phyloP scores from a whole-genome alignment of 2,888 invertebrate genomes.

The Tuta absoluta region DNA sequence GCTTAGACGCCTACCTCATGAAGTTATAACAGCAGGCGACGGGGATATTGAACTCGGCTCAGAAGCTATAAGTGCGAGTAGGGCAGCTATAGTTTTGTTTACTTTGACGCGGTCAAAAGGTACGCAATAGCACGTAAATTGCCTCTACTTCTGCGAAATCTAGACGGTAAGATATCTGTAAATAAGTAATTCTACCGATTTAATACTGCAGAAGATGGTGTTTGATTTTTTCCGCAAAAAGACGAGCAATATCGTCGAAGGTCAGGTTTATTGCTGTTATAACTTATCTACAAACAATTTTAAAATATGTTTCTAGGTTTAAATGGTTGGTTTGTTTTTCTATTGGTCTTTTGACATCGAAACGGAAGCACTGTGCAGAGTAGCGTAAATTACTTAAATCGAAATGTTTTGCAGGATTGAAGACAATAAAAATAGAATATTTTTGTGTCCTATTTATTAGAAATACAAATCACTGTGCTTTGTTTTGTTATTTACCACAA shows the following conservation, averaged over 20 bases:
- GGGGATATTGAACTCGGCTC: conserved; percentile 35
- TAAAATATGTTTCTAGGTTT: neutral
- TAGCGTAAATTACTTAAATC: neutral
- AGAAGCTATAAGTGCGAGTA: conserved; percentile 43
- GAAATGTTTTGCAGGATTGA: neutral
- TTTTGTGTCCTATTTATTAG: neutral
- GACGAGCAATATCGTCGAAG: conserved; percentile 12
- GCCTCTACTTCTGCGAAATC: conserved; percentile 21
- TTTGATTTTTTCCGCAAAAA: conserved; percentile 21
- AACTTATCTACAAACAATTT: neutral
- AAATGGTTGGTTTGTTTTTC: neutral
- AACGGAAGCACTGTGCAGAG: neutral
- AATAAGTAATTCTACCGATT: conserved; percentile 29
- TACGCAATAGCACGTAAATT: conserved; percentile 19
- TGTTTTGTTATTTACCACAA: neutral
- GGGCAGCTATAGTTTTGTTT: conserved; percentile 43
- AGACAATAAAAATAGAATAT: neutral
- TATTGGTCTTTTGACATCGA: neutral
- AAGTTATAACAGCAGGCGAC: conserved; percentile 40
- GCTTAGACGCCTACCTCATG: conserved; percentile 58
- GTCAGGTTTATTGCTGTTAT: conserved; percentile 19
- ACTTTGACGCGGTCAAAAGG: conserved; percentile 19
- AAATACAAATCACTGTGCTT: neutral
- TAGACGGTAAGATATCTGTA: conserved; percentile 24
- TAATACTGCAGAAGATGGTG: conserved; percentile 9